Conservation (phyloP, 2,888 invertebrate genomes). For the Molorchus minor region DNA sequence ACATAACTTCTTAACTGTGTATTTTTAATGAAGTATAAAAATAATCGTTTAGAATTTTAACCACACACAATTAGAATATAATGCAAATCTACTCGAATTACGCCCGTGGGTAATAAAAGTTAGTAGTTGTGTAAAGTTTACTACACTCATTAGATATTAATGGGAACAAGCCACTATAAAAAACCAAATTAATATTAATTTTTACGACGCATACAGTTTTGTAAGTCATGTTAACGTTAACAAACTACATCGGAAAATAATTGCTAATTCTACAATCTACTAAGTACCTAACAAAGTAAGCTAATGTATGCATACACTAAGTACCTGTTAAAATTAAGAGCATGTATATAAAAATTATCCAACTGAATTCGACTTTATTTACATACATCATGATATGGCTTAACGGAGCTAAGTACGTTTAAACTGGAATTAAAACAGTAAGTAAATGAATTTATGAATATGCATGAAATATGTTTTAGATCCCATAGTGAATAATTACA, state of each 20-base stretch:
- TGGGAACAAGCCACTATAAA: constrained; percentile 17
- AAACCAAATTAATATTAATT: constrained; percentile 26
- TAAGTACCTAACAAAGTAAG: constrained; percentile 28
- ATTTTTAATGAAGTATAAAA: no score
- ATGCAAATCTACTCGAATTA: neutral
- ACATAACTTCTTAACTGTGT: no score
- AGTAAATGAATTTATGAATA: constrained; percentile 40
- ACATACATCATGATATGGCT: constrained; percentile 30
- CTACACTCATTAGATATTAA: constrained; percentile 12
- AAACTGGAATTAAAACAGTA: constrained; percentile 44
- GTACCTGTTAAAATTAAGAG: constrained; percentile 30
- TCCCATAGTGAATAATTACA: constrained; percentile 38
- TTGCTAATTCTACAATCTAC: constrained; percentile 33
- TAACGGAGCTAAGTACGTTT: constrained; percentile 40
- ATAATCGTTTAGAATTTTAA: neutral
- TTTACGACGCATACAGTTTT: constrained; percentile 28
- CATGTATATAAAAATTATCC: constrained; percentile 31
- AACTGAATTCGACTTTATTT: constrained; percentile 21
- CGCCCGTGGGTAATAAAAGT: neutral
- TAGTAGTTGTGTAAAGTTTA: neutral
- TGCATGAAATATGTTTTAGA: constrained; percentile 42
- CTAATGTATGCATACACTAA: constrained; percentile 26
- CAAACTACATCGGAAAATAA: constrained; percentile 39
- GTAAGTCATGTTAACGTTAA: constrained; percentile 36
- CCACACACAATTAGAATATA: neutral